Evolutionary conservation across 2,113 vertebrate species (phyloP).

Genomic region (Cavia aperea): DNA sequence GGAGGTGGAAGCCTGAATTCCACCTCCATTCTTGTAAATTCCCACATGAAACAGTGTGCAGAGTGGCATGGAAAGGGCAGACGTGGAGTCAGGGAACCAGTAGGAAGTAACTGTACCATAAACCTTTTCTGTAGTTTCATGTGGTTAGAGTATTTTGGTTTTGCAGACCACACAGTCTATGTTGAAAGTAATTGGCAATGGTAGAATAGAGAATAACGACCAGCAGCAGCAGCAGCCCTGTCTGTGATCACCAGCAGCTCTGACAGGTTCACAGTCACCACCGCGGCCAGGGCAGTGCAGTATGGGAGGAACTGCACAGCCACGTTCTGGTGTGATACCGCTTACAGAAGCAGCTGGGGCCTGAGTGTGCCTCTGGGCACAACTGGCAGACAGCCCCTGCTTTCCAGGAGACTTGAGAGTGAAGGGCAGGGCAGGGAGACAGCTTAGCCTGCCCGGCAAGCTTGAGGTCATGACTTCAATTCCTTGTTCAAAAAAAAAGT

Average conservation of each 20-base stretch:
- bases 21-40: background rate
- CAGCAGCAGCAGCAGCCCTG: background rate
- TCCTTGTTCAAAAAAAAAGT: no score
- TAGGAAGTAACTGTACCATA: background rate
- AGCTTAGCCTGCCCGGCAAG: no score
- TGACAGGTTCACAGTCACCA: background rate
- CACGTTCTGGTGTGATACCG: background rate
- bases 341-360: no score
- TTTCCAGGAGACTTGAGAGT: background rate
- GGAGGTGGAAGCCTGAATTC: background rate
- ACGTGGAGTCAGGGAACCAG: background rate
- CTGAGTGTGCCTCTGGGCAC: background rate
- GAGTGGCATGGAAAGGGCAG: background rate
- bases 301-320: background rate
- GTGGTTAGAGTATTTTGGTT: background rate
- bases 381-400: background rate
- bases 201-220: background rate
- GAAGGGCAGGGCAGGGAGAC: no score
- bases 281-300: background rate
- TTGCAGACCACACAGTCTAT: background rate
- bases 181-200: background rate
- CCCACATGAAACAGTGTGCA: background rate
- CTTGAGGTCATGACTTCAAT: no score
- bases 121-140: background rate
- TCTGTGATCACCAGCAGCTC: background rate